Base-by-base conservation (phyloP, 1,140 invertebrate species). In the Pseudoatta argentina region DNA sequence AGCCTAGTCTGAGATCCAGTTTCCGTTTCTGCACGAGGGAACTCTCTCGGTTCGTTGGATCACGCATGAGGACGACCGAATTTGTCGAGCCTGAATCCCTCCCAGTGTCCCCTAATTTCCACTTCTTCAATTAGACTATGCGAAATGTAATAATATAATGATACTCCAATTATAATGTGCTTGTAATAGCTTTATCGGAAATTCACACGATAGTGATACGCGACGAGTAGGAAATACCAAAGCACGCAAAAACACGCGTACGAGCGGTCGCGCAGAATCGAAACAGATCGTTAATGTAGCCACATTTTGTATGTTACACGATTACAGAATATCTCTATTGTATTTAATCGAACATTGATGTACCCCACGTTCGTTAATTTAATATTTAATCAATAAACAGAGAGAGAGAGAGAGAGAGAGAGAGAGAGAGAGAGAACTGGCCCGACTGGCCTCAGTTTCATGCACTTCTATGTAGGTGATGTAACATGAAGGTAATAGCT, bases 1-100 rank as follows among this genome's bases (percentile, higher is more conserved):
- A 92, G 90, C 92, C 94, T 94, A 94, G 93, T 94, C 93, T 90
- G 91, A 91, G 92, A 93, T 90, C 89, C 92, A 91, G 92, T 91
- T 89, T 92, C 75, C 85, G 88, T 92, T 92, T 89, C 83, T 89
- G 86, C 88, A 87, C 78, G 87, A 67, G 86, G 89, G 86, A 55
- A 59, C 30, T 73, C 39, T 73, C 59, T 85, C 21, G 18, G 24
- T 18, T 72, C 55, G 48, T 81, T 44, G 16, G 21, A 44, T 83
- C 51, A 66, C 34, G 61, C 53, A 24, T 64, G 7, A 0, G 63
- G 4, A 44, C 18, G 18, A 48, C 27, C 87, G 44, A 75, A 86
- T 85, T 69, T 53, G 44, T 34, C 64, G 18, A 66, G 48, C 30
- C 30, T 34, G n/a, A 72, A 51, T n/a, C 5, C 44, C 34, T 14